Percentiles rank a stretch among this genome's conserved stretches.
phyloP scores from a whole-genome alignment of 2,113 vertebrate genomes.

The Pseudolaguvia tuberculata region DNA sequence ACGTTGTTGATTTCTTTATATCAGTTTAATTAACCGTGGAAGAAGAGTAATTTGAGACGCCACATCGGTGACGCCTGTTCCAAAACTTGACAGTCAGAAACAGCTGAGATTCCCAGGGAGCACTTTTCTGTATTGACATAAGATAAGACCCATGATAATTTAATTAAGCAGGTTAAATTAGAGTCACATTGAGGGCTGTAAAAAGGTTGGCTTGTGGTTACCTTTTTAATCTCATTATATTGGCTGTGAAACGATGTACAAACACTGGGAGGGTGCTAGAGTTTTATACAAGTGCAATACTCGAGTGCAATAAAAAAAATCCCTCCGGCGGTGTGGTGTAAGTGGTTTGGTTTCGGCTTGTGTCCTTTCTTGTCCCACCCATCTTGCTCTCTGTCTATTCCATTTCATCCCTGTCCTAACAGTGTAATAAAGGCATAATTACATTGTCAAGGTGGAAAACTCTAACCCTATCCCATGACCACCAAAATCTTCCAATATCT shows the following conservation, averaged over 20 bases:
- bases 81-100: slow-evolving; percentile 55
- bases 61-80: slow-evolving; percentile 51
- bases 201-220: slow-evolving; percentile 34
- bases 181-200: slow-evolving; percentile 33
- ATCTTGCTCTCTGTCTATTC: no score
- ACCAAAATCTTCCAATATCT: no score
- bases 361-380: no score
- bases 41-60: slow-evolving; percentile 62
- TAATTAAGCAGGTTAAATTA: slow-evolving; percentile 47
- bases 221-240: slow-evolving; percentile 31
- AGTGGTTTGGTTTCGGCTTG: no score
- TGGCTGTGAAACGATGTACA: slow-evolving; percentile 38
- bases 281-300: no score
- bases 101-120: slow-evolving; percentile 60
- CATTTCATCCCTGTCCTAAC: no score
- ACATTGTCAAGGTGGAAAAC: no score
- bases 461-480: no score
- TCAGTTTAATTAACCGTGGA: slow-evolving; percentile 59
- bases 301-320: neutral
- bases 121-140: slow-evolving; percentile 52
- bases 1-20: slow-evolving; percentile 44
- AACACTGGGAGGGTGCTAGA: slow-evolving; percentile 12
- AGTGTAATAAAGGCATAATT: no score
- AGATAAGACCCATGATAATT: slow-evolving; percentile 49
- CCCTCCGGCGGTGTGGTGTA: no score